These are phyloP conservation scores for Serinus canaria DNA, from an alignment of 2,113 vertebrate genomes.

Conservation along the genomic window DNA sequence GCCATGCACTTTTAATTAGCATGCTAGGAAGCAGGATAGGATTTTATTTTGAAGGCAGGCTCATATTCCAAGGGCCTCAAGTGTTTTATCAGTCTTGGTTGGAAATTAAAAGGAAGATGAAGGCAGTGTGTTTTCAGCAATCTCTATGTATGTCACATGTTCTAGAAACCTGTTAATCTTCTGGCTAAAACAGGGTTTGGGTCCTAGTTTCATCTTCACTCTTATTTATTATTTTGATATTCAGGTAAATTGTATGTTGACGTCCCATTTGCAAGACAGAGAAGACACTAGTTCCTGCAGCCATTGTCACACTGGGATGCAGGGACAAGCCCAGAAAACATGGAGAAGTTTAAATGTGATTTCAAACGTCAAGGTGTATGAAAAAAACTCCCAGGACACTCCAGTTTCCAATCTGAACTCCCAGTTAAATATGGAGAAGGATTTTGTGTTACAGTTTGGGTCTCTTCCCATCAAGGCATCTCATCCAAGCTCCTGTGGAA, in stretches of 20 bases:
- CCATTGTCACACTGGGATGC: not conserved
- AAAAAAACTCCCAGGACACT: not conserved
- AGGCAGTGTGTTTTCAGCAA: not conserved
- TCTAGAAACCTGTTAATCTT: not conserved
- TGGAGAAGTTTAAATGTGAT: not conserved
- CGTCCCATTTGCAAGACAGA: not conserved
- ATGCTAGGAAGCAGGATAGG: not conserved
- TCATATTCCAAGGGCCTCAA: not conserved
- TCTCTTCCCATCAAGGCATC: not conserved
- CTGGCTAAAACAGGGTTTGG: not conserved
- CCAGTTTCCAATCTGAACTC: not conserved
- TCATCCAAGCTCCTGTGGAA: not conserved
- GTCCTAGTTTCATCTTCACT: not conserved
- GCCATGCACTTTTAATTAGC: constrained; percentile 20
- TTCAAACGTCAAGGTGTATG: not conserved
- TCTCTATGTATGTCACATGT: not conserved
- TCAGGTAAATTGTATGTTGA: not conserved
- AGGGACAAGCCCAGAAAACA: not conserved
- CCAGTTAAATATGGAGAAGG: not conserved
- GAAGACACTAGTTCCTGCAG: not conserved
- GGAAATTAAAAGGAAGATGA: not conserved
- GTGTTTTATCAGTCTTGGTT: not conserved
- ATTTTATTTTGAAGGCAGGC: constrained; percentile 26
- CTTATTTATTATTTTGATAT: not conserved
- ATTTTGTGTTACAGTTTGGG: not conserved